Evolutionary conservation across 2,113 vertebrate species (phyloP).

Genomic region (Eulacestoma nigropectus): DNA sequence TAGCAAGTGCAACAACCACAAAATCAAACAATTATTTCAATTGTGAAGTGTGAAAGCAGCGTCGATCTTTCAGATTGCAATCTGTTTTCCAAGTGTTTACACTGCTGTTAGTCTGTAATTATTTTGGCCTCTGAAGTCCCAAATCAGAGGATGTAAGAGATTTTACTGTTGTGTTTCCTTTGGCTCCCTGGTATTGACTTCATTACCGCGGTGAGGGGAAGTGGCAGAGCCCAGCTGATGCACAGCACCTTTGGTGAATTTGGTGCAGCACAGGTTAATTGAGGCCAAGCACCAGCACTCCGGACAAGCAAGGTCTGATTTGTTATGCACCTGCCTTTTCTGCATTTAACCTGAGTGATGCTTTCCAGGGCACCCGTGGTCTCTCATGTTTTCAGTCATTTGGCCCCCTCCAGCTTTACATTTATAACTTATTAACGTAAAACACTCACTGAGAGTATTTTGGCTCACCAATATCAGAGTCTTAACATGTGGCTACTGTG

Average conservation of each 20-base stretch:
- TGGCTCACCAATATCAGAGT: background rate
- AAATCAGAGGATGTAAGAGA: background rate
- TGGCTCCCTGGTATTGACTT: background rate
- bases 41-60: background rate
- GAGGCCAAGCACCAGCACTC: background rate
- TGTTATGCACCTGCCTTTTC: background rate
- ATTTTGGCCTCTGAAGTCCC: background rate
- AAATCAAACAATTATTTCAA: background rate
- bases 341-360: background rate
- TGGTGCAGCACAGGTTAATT: background rate
- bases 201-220: fast-evolving
- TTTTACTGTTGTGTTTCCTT: background rate
- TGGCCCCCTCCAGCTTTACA: background rate
- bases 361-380: background rate
- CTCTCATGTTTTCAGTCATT: background rate
- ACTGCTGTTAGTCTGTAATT: background rate
- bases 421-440: fast-evolving
- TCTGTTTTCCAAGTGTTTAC: background rate
- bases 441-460: background rate
- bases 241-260: background rate
- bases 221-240: background rate
- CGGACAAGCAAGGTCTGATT: background rate
- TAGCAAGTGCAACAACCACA: background rate
- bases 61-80: background rate
- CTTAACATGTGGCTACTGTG: background rate